Evolutionary conservation across 2,888 invertebrate species (phyloP).

Genomic region (Aquatica leii): DNA sequence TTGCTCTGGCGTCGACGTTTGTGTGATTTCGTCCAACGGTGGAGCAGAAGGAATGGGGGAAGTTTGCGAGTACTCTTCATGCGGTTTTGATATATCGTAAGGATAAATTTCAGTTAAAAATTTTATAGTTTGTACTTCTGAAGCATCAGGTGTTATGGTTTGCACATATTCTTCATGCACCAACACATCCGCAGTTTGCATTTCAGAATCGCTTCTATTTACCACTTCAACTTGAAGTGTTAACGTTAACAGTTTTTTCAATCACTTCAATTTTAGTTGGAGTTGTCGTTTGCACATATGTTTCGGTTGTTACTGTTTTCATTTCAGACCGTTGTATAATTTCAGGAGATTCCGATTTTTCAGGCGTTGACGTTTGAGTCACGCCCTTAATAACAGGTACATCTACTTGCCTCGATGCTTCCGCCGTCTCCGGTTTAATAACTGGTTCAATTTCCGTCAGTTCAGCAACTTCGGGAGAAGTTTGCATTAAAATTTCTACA

Average conservation of each 20-base stretch:
- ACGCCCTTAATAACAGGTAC: conserved; percentile 35
- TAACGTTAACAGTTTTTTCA: conserved; percentile 53
- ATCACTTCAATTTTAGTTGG: conserved; percentile 51
- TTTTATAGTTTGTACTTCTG: conserved; percentile 44
- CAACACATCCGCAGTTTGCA: conserved; percentile 53
- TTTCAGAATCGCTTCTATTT: conserved; percentile 53
- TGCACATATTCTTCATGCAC: conserved; percentile 56
- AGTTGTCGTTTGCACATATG: conserved; percentile 59
- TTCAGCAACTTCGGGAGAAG: conserved; percentile 55
- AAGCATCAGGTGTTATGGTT: conserved; percentile 58
- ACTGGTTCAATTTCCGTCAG: conserved; percentile 18
- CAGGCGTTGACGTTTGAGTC: conserved; percentile 51
- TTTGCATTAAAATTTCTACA: conserved; percentile 66
- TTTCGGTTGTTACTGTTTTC: conserved; percentile 57
- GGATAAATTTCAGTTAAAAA: conserved; percentile 48
- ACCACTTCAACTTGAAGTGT: conserved; percentile 48
- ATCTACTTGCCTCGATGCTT: conserved; percentile 40
- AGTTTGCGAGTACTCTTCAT: conserved; percentile 58
- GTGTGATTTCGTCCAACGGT: conserved; percentile 42
- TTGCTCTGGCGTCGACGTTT: conserved; percentile 42
- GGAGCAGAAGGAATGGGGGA: conserved; percentile 60
- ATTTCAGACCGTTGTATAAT: too few species aligned
- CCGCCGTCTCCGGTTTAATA: conserved; percentile 43
- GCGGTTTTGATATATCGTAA: conserved; percentile 40
- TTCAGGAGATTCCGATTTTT: too few species aligned